Conservation (phyloP, 1,140 invertebrate species). For the Aporrectodea caliginosa region DNA sequence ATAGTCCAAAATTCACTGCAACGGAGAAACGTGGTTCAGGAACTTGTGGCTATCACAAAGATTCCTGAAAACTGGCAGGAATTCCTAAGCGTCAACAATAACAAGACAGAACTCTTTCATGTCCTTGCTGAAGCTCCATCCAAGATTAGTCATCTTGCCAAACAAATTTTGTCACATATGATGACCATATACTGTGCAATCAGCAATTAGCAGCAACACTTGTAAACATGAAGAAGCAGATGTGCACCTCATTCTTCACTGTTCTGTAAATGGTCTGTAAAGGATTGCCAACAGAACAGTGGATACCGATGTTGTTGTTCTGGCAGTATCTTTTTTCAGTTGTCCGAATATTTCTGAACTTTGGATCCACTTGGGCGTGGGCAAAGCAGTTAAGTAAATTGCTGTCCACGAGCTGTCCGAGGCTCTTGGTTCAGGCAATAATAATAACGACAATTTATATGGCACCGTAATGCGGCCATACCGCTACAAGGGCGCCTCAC, state of each 20-base stretch:
- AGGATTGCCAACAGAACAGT: slow-evolving; percentile 33
- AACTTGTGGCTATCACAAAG: not conserved
- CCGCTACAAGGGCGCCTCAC: too few species aligned
- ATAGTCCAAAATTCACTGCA: not conserved
- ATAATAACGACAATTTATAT: too few species aligned
- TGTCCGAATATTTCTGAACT: slow-evolving; percentile 18
- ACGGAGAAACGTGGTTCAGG: not conserved
- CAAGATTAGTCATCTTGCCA: not conserved
- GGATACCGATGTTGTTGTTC: slow-evolving; percentile 42
- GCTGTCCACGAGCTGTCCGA: slow-evolving; percentile 19
- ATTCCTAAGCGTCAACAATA: not conserved
- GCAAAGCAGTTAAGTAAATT: slow-evolving; percentile 23
- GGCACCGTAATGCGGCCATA: too few species aligned
- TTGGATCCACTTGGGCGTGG: slow-evolving; percentile 35
- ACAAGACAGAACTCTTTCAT: not conserved
- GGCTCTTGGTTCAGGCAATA: slow-evolving; percentile 8
- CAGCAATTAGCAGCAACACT: slow-evolving; percentile 12
- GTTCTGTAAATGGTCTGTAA: slow-evolving; percentile 24
- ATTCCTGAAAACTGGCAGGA: not conserved
- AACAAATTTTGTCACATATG: not conserved
- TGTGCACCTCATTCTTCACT: slow-evolving; percentile 38
- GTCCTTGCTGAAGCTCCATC: not conserved
- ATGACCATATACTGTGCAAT: not conserved
- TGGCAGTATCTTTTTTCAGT: slow-evolving; percentile 31
- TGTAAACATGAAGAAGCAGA: slow-evolving; percentile 43